These are phyloP conservation scores for Myotis pilosus DNA, from an alignment of 2,797 vertebrate species.

Conservation along the genomic window DNA sequence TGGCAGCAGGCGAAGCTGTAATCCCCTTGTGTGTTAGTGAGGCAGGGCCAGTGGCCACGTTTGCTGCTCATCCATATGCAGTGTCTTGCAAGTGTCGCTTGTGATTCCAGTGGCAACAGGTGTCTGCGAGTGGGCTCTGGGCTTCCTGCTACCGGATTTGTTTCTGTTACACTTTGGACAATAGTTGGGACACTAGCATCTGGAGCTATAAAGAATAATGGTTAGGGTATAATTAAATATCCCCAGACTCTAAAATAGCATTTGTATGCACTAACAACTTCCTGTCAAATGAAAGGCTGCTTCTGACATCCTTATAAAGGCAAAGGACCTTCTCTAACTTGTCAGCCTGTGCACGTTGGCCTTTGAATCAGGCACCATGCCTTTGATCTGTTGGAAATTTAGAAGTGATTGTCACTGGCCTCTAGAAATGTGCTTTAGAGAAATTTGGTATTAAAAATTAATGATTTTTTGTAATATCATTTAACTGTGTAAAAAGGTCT, in stretches of 20 bases:
- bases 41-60: neutral
- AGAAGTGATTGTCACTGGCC: neutral
- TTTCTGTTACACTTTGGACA: constrained; percentile 61
- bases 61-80: neutral
- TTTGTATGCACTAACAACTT: constrained; percentile 52
- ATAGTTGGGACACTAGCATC: constrained; percentile 36
- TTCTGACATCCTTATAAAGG: constrained; percentile 59
- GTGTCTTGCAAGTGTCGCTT: constrained; percentile 19
- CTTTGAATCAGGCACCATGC: neutral
- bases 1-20: neutral
- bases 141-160: constrained; percentile 65
- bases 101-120: constrained; percentile 38
- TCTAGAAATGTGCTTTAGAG: neutral
- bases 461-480: neutral
- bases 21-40: neutral
- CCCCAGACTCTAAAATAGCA: constrained; percentile 65
- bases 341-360: neutral
- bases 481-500: neutral
- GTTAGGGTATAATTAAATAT: constrained; percentile 69
- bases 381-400: neutral
- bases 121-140: constrained; percentile 57
- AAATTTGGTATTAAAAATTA: neutral
- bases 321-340: neutral
- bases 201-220: constrained; percentile 66
- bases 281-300: constrained; percentile 55